Percentiles rank a stretch among this genome's conserved stretches.
These are phyloP conservation scores for Leuciscus idus DNA, from an alignment of 2,113 vertebrate species.

Conservation along the genomic window DNA sequence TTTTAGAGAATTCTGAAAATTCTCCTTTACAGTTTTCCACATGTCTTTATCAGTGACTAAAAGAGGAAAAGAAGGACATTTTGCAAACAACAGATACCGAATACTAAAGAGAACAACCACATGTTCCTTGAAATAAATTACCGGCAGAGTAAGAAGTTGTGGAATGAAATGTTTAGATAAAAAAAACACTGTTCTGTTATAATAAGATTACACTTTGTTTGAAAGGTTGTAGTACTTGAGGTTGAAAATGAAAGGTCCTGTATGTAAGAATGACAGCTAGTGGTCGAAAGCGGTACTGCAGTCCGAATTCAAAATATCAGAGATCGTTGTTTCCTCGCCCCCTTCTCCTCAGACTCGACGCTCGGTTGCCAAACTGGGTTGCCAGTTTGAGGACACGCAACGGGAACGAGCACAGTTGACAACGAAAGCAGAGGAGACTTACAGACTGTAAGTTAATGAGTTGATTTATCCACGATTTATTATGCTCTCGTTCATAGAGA, in stretches of 20 bases:
- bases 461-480: too few species aligned
- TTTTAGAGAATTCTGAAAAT: not conserved
- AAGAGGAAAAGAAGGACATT: not conserved
- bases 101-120: not conserved
- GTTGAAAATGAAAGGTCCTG: not conserved
- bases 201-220: not conserved
- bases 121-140: not conserved
- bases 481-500: too few species aligned
- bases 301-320: too few species aligned
- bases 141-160: not conserved
- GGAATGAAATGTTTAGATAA: not conserved
- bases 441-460: too few species aligned
- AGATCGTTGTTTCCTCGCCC: too few species aligned
- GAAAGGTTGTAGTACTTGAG: not conserved
- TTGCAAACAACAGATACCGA: not conserved
- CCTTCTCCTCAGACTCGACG: too few species aligned
- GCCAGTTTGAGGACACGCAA: too few species aligned
- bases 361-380: too few species aligned
- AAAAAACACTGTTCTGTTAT: not conserved
- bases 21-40: constrained; percentile 11
- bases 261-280: too few species aligned
- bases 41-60: constrained; percentile 13
- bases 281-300: too few species aligned
- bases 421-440: too few species aligned
- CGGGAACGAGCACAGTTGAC: too few species aligned